These are phyloP conservation scores for Fistularia commersonii DNA, from an alignment of 2,797 vertebrate genomes.

Conservation along the genomic window DNA sequence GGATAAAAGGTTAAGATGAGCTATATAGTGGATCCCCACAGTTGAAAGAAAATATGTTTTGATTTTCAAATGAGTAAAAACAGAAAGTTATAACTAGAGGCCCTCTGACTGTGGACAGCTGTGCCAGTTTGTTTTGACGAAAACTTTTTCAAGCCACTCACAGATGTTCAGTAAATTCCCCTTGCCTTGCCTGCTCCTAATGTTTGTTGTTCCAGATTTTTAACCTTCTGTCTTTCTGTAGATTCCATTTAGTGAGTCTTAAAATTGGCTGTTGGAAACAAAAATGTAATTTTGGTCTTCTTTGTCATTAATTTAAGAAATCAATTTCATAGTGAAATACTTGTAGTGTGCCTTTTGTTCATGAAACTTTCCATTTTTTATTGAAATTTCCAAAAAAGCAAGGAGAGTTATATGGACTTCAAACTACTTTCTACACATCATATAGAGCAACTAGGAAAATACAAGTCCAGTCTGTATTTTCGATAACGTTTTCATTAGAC, in stretches of 20 bases:
- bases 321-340: too few relatives aligned
- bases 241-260: constrained; percentile 11
- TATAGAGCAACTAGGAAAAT: too few relatives aligned
- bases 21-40: constrained; percentile 34
- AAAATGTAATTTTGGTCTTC: too few relatives aligned
- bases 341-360: too few relatives aligned
- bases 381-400: too few relatives aligned
- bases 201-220: constrained; percentile 37
- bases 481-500: too few relatives aligned
- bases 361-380: too few relatives aligned
- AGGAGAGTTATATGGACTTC: too few relatives aligned
- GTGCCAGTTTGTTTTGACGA: constrained; percentile 61
- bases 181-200: constrained; percentile 23
- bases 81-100: constrained; percentile 54
- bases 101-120: constrained; percentile 48
- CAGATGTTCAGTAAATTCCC: constrained; percentile 60
- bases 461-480: too few relatives aligned
- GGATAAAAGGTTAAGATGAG: constrained; percentile 20
- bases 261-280: too few relatives aligned
- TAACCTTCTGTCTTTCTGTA: constrained; percentile 17
- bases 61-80: constrained; percentile 56
- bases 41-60: constrained; percentile 53
- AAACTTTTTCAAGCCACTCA: constrained; percentile 50
- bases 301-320: too few relatives aligned
- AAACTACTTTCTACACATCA: too few relatives aligned